These are phyloP conservation scores for Lasius fuliginosus DNA, from an alignment of 2,888 invertebrate species.

Conservation along the genomic window DNA sequence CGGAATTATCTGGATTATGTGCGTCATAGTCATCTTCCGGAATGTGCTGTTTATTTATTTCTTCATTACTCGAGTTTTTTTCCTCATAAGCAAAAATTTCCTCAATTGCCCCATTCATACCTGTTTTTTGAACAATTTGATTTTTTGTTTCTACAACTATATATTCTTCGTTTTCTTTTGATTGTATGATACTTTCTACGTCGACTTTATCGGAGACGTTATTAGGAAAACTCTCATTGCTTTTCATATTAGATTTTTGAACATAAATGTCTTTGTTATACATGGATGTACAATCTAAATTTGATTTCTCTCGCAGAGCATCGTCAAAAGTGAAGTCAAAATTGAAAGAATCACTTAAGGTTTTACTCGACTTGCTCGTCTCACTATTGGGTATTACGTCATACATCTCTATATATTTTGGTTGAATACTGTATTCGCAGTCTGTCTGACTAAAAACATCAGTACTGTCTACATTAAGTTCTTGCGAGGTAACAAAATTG, in stretches of 20 bases:
- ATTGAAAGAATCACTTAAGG: constrained; percentile 63
- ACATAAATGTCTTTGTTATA: constrained; percentile 39
- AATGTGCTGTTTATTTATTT: background rate
- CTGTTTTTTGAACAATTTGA: constrained; percentile 44
- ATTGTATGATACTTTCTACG: constrained; percentile 53
- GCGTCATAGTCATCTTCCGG: constrained; percentile 18
- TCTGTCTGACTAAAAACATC: constrained; percentile 67
- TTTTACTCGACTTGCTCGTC: constrained; percentile 40
- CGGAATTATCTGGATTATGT: constrained; percentile 34
- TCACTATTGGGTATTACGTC: constrained; percentile 42
- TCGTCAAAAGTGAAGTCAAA: constrained; percentile 71
- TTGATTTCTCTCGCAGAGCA: constrained; percentile 60
- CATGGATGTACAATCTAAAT: constrained; percentile 68
- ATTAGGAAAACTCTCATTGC: constrained; percentile 13
- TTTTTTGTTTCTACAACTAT: constrained; percentile 36
- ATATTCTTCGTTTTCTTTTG: constrained; percentile 50
- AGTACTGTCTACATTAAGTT: constrained; percentile 53
- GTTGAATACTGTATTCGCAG: constrained; percentile 57
- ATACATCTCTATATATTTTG: constrained; percentile 64
- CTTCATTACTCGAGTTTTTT: background rate
- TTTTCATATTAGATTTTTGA: constrained; percentile 12
- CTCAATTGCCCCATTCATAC: background rate
- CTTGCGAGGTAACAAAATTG: constrained; percentile 58
- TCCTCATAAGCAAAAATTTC: background rate
- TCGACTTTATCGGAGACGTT: constrained; percentile 26